Evolutionary conservation across 35 echinoderm and acorn worm genomes (phyloP).

Genomic region (Holothuria glaberrima): DNA sequence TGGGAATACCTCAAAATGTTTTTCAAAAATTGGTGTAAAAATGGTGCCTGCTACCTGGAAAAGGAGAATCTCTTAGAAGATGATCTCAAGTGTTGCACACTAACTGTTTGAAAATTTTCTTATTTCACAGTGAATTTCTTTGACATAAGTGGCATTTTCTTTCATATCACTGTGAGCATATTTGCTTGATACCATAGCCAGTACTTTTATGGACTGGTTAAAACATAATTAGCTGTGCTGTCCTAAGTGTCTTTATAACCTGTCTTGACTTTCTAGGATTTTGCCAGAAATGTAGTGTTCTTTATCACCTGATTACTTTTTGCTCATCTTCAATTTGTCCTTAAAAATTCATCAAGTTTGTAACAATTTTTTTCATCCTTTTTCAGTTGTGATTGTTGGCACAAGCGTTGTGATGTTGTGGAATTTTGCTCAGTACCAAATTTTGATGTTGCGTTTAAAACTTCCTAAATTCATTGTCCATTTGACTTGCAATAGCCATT

Average conservation of each 20-base stretch:
- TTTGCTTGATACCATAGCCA: constrained; percentile 25
- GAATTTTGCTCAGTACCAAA: constrained; percentile 51
- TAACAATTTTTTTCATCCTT: constrained; percentile 43
- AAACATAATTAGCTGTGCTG: constrained; percentile 30
- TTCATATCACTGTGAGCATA: constrained; percentile 34
- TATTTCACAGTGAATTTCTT: constrained; percentile 52
- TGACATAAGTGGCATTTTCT: constrained; percentile 20
- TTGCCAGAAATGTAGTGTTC: constrained; percentile 30
- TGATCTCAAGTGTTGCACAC: constrained; percentile 12
- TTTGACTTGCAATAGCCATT: constrained; percentile 50
- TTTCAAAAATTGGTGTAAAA: too few relatives aligned
- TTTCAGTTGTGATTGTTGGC: constrained; percentile 53
- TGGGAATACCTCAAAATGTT: too few relatives aligned
- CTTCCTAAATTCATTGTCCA: constrained; percentile 42
- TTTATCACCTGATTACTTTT: constrained; percentile 53
- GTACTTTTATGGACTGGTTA: too few relatives aligned
- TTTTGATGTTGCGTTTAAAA: constrained; percentile 55
- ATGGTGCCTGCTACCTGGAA: too few relatives aligned
- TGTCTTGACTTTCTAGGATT: constrained; percentile 16
- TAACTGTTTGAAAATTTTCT: constrained; percentile 46
- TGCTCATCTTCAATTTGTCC: constrained; percentile 30
- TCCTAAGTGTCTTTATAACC: constrained; percentile 46
- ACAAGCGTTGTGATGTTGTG: constrained; percentile 61
- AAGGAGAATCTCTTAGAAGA: constrained; percentile 36
- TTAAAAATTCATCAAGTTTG: constrained; percentile 5